Base-by-base conservation (phyloP, 2,113 vertebrate genomes). In the Bagarius yarrelli region DNA sequence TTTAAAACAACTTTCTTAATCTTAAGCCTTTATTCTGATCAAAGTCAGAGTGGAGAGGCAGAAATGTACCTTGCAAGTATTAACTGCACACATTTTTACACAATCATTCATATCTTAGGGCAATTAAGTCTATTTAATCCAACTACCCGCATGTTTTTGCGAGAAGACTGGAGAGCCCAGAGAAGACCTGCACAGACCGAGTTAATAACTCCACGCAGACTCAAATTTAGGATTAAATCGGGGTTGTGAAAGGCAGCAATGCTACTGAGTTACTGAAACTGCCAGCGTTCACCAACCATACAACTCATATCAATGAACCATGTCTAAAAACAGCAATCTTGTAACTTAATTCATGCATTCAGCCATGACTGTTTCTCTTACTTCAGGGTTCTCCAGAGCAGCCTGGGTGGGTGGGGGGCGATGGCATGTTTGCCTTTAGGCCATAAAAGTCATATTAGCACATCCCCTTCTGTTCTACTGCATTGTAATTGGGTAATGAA, bases 351-450 rank as follows among this genome's bases (percentile, higher is more conserved):
- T 40, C 36, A 36, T 44, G 36, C 36, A 47, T 60, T 60, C 36
- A 60, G 74, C 44, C 44, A 34, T 40, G 21, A 67, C 47, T 34
- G 50, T 34, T 64, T 53, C 76, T 21, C 27, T 32, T 67, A 25
- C 8, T n/a, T n/a, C 12, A 25, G 13, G 30, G 13, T 71, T 63
- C 34, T 76, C 4, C 57, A 60, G 21, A 11, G 25, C 47, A 78
- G 27, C 27, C 27, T 36, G 64, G 30, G 57, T 73, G 57, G 44
- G 32, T 73, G 40, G 34, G 66, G 59, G 50, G 64, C 18, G 64
- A 61, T 30, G 30, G 63, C 55, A 44, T 86, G 76, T 85, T 73
- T 85, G 75, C 72, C 81, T 72, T 67, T 25, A 36, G 86, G 56
- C 25, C 55, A 50, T 83, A 81, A 83, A 79, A 32, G 32, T 27